Evolutionary conservation across 2,797 vertebrate genomes (phyloP), one percentile per base, ranked within the genome.

Genomic region (Mus spretus): DNA sequence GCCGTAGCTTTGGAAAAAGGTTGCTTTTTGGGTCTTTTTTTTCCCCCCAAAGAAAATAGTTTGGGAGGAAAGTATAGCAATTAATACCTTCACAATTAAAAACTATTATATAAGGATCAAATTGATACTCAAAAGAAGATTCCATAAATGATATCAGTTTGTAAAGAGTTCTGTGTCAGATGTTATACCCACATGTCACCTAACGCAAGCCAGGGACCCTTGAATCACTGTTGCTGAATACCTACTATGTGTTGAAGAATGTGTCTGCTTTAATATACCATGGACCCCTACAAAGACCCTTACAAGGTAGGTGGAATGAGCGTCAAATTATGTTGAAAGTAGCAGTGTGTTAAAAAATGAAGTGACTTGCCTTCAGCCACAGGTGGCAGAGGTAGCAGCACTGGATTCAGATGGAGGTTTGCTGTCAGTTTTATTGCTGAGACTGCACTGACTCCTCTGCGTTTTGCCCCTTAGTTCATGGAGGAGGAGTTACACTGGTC

Each of bases 101-200:
- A 94, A 72, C 70, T 90, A 67, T 75, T 40, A 89, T 95, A 81
- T 37, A 77, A 3, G 19, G 6, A 80, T 77, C 63, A 34, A 79
- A 57, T 59, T 94, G 22, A 82, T 86, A 95, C 53, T 96, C 81
- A 61, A 94, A 96, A 94, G 55, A 93, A 88, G 28, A 14, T 55
- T 79, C 65, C 26, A 19, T 77, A 93, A 83, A 74, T 93, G n/a
- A 5, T 72, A 84, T 53, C 57, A 93, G 40, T 95, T 92, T 82
- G 88, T 67, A 80, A 82, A 53, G 67, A 57, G 37, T 75, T 93
- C 44, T 61, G 5, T 63, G n/a, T 95, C 79, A 77, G n/a, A 89
- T 63, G 61, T 20, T 83, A 40, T 82, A 6, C 50, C 59, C 50
- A 83, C 37, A 15, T 89, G n/a, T 57, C 53, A 34, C 72, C 88